Evolutionary conservation across 1,140 invertebrate species (phyloP).

Genomic region (Rhopalosiphum maidis): DNA sequence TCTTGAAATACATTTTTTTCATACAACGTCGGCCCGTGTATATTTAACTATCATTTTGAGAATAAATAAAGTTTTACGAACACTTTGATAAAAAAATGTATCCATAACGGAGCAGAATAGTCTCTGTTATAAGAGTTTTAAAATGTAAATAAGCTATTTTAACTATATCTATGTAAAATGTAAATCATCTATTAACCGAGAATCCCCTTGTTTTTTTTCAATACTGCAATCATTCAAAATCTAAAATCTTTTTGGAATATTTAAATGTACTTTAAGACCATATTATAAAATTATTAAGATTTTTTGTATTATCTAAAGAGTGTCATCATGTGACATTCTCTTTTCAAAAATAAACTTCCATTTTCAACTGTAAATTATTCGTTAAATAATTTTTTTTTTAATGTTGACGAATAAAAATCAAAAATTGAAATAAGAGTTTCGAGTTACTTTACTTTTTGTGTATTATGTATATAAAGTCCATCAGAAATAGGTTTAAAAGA

Average conservation of each 20-base stretch:
- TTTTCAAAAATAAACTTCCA: too few species aligned
- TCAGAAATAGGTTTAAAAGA: neutral
- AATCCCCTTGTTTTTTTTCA: too few species aligned
- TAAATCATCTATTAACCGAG: too few species aligned
- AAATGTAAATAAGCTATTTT: neutral
- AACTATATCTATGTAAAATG: neutral
- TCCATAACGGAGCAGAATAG: too few species aligned
- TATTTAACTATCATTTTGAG: neutral
- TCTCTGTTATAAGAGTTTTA: neutral
- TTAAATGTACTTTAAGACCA: neutral
- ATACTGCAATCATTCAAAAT: neutral
- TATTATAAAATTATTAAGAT: neutral
- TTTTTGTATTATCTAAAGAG: neutral
- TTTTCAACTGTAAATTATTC: neutral
- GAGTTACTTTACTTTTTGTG: neutral
- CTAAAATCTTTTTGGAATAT: neutral
- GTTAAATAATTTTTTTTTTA: too few species aligned
- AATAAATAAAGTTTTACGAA: neutral
- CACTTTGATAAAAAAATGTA: neutral
- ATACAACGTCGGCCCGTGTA: neutral
- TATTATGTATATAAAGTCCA: too few species aligned
- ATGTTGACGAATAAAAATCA: too few species aligned
- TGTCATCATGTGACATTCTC: neutral
- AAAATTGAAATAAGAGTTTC: neutral
- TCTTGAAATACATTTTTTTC: neutral